Base-by-base conservation (phyloP, 2,113 vertebrate genomes). In the Lethenteron reissneri region DNA sequence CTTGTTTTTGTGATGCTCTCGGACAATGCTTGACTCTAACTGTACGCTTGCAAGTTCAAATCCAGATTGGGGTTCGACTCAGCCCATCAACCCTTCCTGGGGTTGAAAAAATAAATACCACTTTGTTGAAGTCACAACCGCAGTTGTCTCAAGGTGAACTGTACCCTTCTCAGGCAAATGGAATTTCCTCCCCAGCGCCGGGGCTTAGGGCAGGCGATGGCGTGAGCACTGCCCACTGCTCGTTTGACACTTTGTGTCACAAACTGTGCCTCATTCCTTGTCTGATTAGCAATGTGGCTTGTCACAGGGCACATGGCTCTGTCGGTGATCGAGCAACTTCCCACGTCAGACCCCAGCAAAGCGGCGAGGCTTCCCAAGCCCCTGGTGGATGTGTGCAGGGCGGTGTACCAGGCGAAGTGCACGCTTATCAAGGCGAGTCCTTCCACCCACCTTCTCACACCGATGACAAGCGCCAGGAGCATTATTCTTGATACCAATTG, bases 351-450 rank as follows among this genome's bases (percentile, higher is more conserved):
- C 96, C 78, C 94, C 94, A 76, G 87, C 83, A 56, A 99, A 96
- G 78, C 86, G 91, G 76, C 84, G 86, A 79, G 82, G 85, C 2
- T 80, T 96, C 92, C 91, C 57, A 96, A 90, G 79, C 89, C 90
- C 73, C 90, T 99, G 74, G 92, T 90, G 74, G 90, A 96, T 69
- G 92, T 97, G 72, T 99, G 94, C 76, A 86, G 91, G 74, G 91
- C 95, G 79, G 90, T 99, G 76, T 95, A 96, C 76, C 94, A 95
- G 79, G 92, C 94, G 73, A 99, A 99, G 77, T 99, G 94, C 77
- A 95, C 94, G 9, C 82, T 99, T 76, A 99, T 99, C 74, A 97
- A 95, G 85, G 94, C 96, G 81, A 76, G 71, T 3, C 17, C 72
- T 10, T 71, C 41, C 41, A 41, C 6, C 6, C 41, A 41, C 41